Evolutionary conservation across 2,113 vertebrate genomes (phyloP), one percentile per base, ranked within the genome.

Genomic region (Nyctibius bracteatus): DNA sequence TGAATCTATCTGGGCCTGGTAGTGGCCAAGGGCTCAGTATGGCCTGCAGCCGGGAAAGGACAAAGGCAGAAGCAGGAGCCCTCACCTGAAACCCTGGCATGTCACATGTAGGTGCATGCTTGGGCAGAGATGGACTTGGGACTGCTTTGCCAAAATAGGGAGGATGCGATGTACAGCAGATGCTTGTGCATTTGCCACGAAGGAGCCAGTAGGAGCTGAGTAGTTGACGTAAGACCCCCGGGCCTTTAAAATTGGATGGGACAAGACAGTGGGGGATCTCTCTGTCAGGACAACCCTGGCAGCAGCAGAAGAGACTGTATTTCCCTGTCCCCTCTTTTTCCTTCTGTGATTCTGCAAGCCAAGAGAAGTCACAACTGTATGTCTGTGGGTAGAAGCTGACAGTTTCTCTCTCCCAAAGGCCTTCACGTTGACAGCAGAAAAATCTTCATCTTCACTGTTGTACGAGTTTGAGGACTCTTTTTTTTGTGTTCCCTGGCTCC

Each of bases 181-280:
- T 0, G 0, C 51, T 52, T 3, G 0, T 20, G 21, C 12, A 2
- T 35, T 85, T 15, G 0, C 30, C 57, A 17, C 1, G 2, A 79
- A 65, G 33, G 6, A 31, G 4, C 39, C 74, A 14, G 43, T 62
- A n/a, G n/a, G n/a, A n/a, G n/a, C 44, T 30, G 46, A 77, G 51
- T 21, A 62, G 63, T 0, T 59, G 77, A 62, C 3, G 0, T 31
- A 54, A 74, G 30, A 78, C 21, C 8, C 9, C 21, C n/a, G 19
- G 31, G 31, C 24, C 52, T 79, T 92, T 47, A 51, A 88, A 88
- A 86, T 1, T 33, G 46, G 7, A 33, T 10, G 18, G 59, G 41
- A 71, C 4, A 24, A 88, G 46, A n/a, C 23, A 52, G 31, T 25
- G 43, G 35, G 28, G 10, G 10, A 61, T 47, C 7, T 28, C 22